Percentiles rank a stretch among this genome's conserved stretches.
Conservation (phyloP, 2,797 vertebrate genomes). For the Gallinago solitaria region DNA sequence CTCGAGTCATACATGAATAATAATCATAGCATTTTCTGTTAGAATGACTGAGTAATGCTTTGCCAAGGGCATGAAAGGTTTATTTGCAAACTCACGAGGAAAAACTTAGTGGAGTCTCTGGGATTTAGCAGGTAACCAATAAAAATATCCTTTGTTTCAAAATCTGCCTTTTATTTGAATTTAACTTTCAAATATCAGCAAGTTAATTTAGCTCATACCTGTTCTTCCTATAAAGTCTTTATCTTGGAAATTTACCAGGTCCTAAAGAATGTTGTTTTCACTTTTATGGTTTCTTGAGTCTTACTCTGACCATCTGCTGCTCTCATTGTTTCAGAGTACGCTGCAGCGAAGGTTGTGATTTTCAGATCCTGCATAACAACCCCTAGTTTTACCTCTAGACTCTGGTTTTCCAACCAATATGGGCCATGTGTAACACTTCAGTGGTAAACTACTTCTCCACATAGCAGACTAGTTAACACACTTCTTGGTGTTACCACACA, state of each 20-base stretch:
- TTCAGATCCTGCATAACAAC: background rate
- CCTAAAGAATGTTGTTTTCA: background rate
- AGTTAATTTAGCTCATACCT: background rate
- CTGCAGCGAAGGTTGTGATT: background rate
- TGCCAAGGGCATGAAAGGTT: background rate
- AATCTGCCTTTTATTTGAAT: background rate
- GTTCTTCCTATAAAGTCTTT: background rate
- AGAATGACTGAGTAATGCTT: background rate
- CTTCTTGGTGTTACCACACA: background rate
- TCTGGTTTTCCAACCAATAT: background rate
- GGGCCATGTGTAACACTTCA: rapidly evolving
- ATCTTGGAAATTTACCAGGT: background rate
- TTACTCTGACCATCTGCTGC: background rate
- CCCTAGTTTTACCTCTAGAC: background rate
- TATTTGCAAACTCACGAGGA: background rate
- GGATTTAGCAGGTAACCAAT: background rate
- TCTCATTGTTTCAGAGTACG: background rate
- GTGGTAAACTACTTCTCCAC: background rate
- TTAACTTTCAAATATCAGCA: background rate
- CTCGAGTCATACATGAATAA: background rate
- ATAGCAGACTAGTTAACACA: background rate
- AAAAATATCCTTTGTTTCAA: background rate
- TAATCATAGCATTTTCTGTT: background rate
- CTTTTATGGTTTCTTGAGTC: background rate
- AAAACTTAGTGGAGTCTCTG: background rate